A percentile compares a stretch with the other conserved stretches of the same genome.
These are phyloP conservation scores for Oncorhynchus tshawytscha DNA, from an alignment of 2,113 vertebrate genomes.

Conservation along the genomic window DNA sequence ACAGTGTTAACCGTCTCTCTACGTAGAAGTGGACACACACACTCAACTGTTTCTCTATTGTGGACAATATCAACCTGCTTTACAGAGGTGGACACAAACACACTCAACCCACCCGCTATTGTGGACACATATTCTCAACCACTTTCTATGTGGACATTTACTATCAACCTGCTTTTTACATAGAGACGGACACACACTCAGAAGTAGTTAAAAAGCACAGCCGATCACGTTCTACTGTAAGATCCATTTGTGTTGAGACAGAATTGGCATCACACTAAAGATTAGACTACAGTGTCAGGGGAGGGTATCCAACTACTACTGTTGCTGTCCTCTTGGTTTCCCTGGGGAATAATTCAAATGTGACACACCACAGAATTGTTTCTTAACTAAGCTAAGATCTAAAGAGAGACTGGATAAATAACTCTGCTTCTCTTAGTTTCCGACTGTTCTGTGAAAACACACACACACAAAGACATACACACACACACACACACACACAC, in stretches of 20 bases:
- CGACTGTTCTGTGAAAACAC: slow-evolving; percentile 8
- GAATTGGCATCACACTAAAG: no score
- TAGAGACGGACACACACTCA: not conserved
- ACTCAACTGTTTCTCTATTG: no score
- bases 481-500: not conserved
- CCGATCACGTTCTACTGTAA: not conserved
- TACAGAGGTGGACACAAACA: no score
- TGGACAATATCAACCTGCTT: no score
- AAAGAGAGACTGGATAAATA: slow-evolving; percentile 19
- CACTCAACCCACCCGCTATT: no score
- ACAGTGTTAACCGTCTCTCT: no score
- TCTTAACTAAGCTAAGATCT: slow-evolving; percentile 12
- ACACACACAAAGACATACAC: not conserved
- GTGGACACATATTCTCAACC: no score
- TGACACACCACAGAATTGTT: slow-evolving; percentile 3
- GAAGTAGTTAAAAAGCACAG: not conserved
- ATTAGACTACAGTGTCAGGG: not conserved
- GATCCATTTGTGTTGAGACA: not conserved
- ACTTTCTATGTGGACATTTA: not conserved
- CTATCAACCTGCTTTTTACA: not conserved
- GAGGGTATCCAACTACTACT: not conserved
- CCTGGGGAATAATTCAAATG: slow-evolving; percentile 36
- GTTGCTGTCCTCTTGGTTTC: not conserved
- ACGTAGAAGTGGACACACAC: no score
- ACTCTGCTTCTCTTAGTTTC: slow-evolving; percentile 8